These are phyloP conservation scores for Drosophila limbata DNA, from an alignment of 2,888 invertebrate species.

Conservation along the genomic window DNA sequence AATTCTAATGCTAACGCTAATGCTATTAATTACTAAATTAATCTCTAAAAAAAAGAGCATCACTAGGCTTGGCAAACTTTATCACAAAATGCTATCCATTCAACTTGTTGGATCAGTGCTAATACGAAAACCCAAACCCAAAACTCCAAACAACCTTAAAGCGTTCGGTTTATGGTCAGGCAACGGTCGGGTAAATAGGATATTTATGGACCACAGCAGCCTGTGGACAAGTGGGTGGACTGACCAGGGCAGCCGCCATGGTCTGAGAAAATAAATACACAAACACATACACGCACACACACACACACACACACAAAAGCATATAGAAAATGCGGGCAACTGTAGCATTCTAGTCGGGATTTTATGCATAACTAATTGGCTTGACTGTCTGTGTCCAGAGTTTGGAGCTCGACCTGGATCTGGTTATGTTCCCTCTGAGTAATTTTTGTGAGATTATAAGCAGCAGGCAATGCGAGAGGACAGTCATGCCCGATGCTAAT, in stretches of 20 bases:
- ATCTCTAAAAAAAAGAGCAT: no score
- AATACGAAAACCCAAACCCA: slow-evolving; percentile 15
- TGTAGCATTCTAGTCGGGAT: slow-evolving; percentile 59
- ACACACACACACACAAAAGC: slow-evolving; percentile 10
- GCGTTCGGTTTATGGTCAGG: slow-evolving; percentile 62
- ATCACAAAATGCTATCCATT: slow-evolving; percentile 9
- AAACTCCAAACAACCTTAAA: slow-evolving; percentile 61
- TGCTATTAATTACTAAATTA: no score
- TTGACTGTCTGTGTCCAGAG: slow-evolving; percentile 56
- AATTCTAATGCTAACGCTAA: background rate
- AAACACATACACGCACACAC: slow-evolving; percentile 16
- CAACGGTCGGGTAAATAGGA: slow-evolving; percentile 47
- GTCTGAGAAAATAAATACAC: slow-evolving; percentile 42
- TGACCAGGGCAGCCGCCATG: slow-evolving; percentile 3
- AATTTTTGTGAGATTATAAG: slow-evolving; percentile 41
- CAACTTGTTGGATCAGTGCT: slow-evolving; percentile 23
- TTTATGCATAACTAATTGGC: slow-evolving; percentile 79
- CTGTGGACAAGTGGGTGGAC: slow-evolving; percentile 37
- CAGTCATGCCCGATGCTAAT: slow-evolving; percentile 6
- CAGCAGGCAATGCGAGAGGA: slow-evolving; percentile 23
- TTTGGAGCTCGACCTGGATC: slow-evolving; percentile 7
- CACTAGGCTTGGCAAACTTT: background rate
- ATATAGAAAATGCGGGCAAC: slow-evolving; percentile 52
- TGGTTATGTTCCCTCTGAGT: slow-evolving; percentile 25
- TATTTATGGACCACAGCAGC: slow-evolving; percentile 67